Evolutionary conservation across 2,797 vertebrate species (phyloP).

Genomic region (Mormyrops attenuatus): DNA sequence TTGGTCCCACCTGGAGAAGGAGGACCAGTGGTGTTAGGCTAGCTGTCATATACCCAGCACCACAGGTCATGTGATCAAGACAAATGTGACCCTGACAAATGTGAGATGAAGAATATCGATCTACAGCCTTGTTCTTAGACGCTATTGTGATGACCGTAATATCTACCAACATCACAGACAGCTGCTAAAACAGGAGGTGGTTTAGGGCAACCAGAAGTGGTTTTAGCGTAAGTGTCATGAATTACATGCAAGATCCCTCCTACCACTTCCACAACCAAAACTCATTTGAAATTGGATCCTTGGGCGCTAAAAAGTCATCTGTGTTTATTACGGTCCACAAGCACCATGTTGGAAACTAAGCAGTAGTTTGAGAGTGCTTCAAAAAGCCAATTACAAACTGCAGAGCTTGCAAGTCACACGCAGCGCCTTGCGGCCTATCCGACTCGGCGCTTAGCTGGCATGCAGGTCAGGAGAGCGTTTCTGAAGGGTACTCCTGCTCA

Average conservation of each 20-base stretch:
- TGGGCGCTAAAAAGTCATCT: background rate
- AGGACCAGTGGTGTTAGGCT: background rate
- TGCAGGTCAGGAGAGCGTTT: slow-evolving; percentile 28
- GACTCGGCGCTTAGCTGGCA: slow-evolving; percentile 25
- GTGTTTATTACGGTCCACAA: background rate
- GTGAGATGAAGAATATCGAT: background rate
- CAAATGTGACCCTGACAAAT: background rate
- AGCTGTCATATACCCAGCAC: background rate
- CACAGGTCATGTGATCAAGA: background rate
- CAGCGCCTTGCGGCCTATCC: slow-evolving; percentile 16
- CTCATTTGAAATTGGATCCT: background rate
- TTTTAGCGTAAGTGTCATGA: background rate
- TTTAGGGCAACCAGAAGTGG: background rate
- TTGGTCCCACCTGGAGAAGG: slow-evolving; percentile 69
- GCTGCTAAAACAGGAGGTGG: background rate
- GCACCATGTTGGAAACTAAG: background rate
- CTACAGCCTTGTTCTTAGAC: background rate
- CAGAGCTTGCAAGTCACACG: background rate
- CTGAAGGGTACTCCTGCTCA: slow-evolving; percentile 37
- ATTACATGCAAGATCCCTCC: background rate
- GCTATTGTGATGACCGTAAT: background rate
- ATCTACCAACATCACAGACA: background rate
- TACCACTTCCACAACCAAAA: background rate
- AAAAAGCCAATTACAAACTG: slow-evolving; percentile 26
- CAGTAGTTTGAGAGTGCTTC: background rate